Percentiles rank a stretch among this genome's conserved stretches.
Conservation (phyloP, 2,888 invertebrate species). For the Rhyacophila evoluta region DNA sequence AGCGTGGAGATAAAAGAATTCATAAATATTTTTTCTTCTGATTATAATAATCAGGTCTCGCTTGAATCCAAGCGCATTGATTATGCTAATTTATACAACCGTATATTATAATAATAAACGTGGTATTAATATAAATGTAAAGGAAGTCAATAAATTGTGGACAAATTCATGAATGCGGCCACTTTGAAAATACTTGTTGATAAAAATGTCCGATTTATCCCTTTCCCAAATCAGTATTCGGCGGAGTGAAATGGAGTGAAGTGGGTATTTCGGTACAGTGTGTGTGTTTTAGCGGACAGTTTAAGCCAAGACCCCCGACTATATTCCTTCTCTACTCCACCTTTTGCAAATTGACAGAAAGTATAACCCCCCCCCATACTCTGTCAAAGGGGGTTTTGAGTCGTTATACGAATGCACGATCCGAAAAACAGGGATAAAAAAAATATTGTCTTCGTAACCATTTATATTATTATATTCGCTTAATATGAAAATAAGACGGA, state of each 20-base stretch:
- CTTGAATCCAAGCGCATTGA: neutral
- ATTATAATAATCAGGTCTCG: too few species aligned
- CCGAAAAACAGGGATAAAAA: neutral
- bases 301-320: neutral
- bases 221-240: constrained; percentile 1
- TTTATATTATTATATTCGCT: neutral
- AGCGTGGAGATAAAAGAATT: too few species aligned
- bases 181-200: constrained; percentile 22
- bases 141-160: neutral
- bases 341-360: constrained; percentile 24
- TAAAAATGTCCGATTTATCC: constrained; percentile 22
- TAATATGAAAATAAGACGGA: neutral
- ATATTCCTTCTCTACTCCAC: neutral
- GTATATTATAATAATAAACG: neutral
- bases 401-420: constrained; percentile 8
- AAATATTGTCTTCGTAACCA: neutral
- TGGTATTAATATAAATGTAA: neutral
- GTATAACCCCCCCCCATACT: neutral
- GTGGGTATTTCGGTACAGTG: constrained; percentile 14
- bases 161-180: neutral
- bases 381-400: neutral
- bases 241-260: constrained; percentile 10
- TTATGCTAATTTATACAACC: neutral
- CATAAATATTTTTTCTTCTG: too few species aligned
- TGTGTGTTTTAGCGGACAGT: constrained; percentile 24